Base-by-base conservation (phyloP, 2,797 vertebrate species). In the Remorina albescens region DNA sequence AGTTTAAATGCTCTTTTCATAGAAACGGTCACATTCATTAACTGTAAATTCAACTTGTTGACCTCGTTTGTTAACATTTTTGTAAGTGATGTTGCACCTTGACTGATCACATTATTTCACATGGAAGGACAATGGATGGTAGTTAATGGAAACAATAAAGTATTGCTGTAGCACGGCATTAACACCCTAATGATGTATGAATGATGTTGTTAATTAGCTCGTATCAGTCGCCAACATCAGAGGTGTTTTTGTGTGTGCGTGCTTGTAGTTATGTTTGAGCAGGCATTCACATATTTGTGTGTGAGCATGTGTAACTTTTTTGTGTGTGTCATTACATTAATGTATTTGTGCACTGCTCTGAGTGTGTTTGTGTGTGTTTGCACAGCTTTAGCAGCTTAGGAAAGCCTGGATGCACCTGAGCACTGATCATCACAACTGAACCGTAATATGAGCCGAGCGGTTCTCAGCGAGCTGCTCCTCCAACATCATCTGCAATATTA, bases 151-250 rank as follows among this genome's bases (percentile, higher is more conserved):
- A 82, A 82, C 66, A 85, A 81, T 86, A 82, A 87, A 81, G 75
- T 83, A 74, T 59, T 63, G 69, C 80, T 84, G 84, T 87, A 81
- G 81, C 86, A 81, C 69, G 50, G 88, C 88, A 91, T 90, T 89
- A 88, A 80, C 78, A 83, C 65, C 62, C 77, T 90, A 91, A 91
- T 93, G 85, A 87, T 88, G 89, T 88, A 89, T 89, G 80, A 85
- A 86, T 86, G 62, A 86, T 86, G 62, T 55, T 86, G 78, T 80
- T 93, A 91, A 92, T 93, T 85, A 90, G 87, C 73, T 74, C 66
- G 30, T 80, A 84, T 87, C 78, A 71, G 60, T 87, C 62, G n/a
- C 59, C 53, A 61, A 71, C 78, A 85, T 87, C 73, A 71, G 73
- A 73, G 50, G 67, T 74, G 78, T 67, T 26, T 60, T 46, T 61